Evolutionary conservation across 2,113 vertebrate genomes (phyloP).

Genomic region (Brachyhypopomus gauderio): DNA sequence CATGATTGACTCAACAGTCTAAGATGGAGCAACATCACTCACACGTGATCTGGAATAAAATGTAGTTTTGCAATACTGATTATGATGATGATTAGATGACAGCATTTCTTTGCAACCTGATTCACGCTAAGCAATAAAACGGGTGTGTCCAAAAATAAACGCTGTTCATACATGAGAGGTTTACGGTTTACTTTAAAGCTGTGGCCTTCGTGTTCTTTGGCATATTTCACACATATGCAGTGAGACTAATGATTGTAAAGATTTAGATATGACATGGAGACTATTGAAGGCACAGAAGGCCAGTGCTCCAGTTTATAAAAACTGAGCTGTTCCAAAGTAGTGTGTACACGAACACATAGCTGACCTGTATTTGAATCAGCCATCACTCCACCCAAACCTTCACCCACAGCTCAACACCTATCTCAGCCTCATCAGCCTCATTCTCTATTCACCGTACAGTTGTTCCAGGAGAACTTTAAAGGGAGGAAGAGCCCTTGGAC

Average conservation of each 20-base stretch:
- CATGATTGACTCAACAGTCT: background rate
- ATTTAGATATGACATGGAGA: background rate
- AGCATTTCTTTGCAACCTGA: background rate
- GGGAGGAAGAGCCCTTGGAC: background rate
- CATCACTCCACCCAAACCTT: background rate
- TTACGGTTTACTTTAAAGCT: background rate
- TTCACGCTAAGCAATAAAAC: background rate
- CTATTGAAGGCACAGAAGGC: background rate
- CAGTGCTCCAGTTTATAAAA: no score
- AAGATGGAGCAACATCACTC: slow-evolving; percentile 5
- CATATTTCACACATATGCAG: slow-evolving; percentile 26
- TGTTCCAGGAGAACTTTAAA: slow-evolving; percentile 17
- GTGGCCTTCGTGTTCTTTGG: background rate
- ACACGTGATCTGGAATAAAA: slow-evolving; percentile 1
- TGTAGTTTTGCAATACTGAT: background rate
- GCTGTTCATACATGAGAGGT: background rate
- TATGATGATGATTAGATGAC: background rate
- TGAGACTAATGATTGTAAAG: background rate
- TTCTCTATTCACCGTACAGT: slow-evolving; percentile 22
- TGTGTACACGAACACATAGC: background rate
- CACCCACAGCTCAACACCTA: background rate
- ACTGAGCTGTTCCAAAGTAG: no score
- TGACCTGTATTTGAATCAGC: background rate
- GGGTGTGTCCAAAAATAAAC: background rate
- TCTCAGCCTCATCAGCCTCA: background rate